phyloP scores from a whole-genome alignment of 2,888 invertebrate genomes.

The Theodoxus fluviatilis region DNA sequence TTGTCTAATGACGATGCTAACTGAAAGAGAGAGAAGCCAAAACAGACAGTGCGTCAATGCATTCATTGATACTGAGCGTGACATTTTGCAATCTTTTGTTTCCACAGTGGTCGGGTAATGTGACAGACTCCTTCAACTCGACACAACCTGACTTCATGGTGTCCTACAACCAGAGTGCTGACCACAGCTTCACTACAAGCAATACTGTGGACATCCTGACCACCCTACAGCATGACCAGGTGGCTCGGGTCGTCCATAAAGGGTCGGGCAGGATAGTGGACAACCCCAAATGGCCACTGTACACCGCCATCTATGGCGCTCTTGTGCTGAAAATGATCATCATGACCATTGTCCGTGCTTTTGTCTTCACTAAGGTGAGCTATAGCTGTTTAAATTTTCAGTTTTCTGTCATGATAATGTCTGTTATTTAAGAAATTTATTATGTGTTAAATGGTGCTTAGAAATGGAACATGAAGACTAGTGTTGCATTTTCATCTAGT shows the following conservation, averaged over 20 bases:
- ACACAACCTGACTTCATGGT: no score
- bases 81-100: no score
- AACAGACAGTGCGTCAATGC: no score
- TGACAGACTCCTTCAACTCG: no score
- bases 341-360: constrained; percentile 69
- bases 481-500: neutral
- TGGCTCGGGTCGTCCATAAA: neutral
- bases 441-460: neutral
- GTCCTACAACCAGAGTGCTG: no score
- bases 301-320: constrained; percentile 69
- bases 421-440: neutral
- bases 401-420: neutral
- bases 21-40: no score
- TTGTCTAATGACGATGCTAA: no score
- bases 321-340: constrained; percentile 69
- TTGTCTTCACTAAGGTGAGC: constrained; percentile 69
- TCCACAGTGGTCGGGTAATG: no score
- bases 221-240: neutral
- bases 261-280: constrained; percentile 62
- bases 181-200: no score
- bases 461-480: neutral
- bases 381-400: no score
- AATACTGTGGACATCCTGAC: no score
- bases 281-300: constrained; percentile 69
- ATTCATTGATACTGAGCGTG: no score